These are phyloP conservation scores for Galerucella calmariensis DNA, from an alignment of 2,888 invertebrate species.

Conservation along the genomic window DNA sequence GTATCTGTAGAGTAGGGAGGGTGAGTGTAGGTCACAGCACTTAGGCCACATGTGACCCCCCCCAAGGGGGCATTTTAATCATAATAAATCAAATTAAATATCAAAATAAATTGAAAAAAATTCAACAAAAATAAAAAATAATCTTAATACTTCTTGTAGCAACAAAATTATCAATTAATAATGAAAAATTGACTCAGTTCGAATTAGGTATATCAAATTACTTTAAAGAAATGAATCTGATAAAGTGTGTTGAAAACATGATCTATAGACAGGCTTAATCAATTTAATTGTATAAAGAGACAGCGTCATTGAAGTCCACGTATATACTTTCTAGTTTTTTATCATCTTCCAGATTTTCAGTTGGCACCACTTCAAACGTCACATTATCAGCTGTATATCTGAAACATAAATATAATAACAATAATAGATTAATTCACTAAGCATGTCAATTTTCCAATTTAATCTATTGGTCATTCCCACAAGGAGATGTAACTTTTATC, in stretches of 20 bases:
- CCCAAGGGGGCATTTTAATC: too few species aligned
- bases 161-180: not conserved
- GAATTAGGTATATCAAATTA: not conserved
- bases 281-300: conserved; percentile 7
- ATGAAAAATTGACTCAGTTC: not conserved
- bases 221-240: not conserved
- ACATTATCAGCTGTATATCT: conserved; percentile 14
- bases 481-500: conserved; percentile 35
- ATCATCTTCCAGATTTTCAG: conserved; percentile 11
- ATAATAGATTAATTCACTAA: conserved; percentile 31
- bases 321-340: conserved; percentile 13
- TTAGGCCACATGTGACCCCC: too few species aligned
- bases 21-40: too few species aligned
- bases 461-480: conserved; percentile 35
- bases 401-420: conserved; percentile 28
- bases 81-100: too few species aligned
- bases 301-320: conserved; percentile 4
- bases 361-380: conserved; percentile 19
- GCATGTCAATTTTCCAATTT: conserved; percentile 33
- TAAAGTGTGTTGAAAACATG: conserved; percentile 8
- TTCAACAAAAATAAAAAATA: too few species aligned
- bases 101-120: too few species aligned
- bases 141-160: too few species aligned
- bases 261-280: not conserved
- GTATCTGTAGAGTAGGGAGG: too few species aligned